Base-by-base conservation (phyloP, 2,888 invertebrate species). In the Luffia ferchaultella region DNA sequence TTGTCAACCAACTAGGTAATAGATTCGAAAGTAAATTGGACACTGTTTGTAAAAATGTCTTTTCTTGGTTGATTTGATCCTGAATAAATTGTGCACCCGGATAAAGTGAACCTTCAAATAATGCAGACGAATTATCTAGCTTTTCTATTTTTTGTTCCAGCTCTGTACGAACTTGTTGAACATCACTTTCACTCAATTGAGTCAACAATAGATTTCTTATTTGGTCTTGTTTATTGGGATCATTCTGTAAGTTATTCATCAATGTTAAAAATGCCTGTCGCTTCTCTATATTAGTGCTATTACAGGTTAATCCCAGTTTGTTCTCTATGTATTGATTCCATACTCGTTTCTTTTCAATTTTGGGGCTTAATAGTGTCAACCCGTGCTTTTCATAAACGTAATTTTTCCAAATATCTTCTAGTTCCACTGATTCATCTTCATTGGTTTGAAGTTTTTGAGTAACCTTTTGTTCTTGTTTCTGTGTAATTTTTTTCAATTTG, bases 401-500 rank as follows among this genome's bases (percentile, higher is more conserved):
- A 46, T 62, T 64, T 57, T 73, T 73, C 75, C 76, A 82, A 46
- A 82, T 59, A 47, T 78, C 75, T 59, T 76, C 74, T n/a, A 82
- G 57, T 46, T 80, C 77, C n/a, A 73, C 54, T 1, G 66, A 60
- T 47, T 66, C 64, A 52, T 66, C 59, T 54, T 62, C 62, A 52
- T 72, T 71, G 52, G 73, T 71, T 9, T 47, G 20, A 3, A 42
- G 16, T 30, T 46, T 16, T 43, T 20, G 12, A 18, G n/a, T 18
- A 18, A 45, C 7, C 18, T 45, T 46, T 20, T 46, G n/a, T n/a
- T n/a, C 16, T 46, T 20, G n/a, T 20, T n/a, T 20, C 20, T 20
- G n/a, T 45, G 5, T 17, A 18, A 16, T 9, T 30, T 30, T 30
- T 30, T 30, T 12, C 5, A 30, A 30, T 3, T 18, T 3, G 1